These are phyloP conservation scores for Poecilia velifera DNA, from an alignment of 2,797 vertebrate species.

Conservation along the genomic window DNA sequence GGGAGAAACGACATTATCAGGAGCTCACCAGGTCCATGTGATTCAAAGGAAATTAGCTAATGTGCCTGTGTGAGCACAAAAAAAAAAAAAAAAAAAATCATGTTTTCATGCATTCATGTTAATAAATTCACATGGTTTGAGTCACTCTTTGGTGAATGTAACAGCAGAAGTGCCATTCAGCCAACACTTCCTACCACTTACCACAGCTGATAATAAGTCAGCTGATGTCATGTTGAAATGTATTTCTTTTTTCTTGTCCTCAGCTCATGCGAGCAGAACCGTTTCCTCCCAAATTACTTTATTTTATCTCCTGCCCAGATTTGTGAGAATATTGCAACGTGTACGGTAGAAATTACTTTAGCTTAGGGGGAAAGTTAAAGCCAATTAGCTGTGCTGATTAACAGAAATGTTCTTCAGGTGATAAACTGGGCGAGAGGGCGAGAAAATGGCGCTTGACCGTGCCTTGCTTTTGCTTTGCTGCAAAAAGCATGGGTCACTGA, in stretches of 20 bases:
- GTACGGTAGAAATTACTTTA: constrained; percentile 29
- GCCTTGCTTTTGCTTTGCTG: constrained; percentile 60
- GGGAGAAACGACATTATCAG: constrained; percentile 62
- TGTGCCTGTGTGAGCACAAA: constrained; percentile 25
- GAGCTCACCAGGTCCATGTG: constrained; percentile 44
- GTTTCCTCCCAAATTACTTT: constrained; percentile 36
- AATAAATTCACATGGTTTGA: constrained; percentile 52
- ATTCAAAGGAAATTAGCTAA: constrained; percentile 46
- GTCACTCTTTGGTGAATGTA: constrained; percentile 58
- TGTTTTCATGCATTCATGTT: constrained; percentile 57
- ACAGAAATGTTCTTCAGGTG: constrained; percentile 16
- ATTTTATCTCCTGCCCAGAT: constrained; percentile 30
- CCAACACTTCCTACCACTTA: constrained; percentile 58
- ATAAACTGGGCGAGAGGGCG: constrained; percentile 26
- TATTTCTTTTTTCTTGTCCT: constrained; percentile 19
- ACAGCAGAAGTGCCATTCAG: constrained; percentile 61
- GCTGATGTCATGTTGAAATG: constrained; percentile 56
- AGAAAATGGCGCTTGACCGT: constrained; percentile 30
- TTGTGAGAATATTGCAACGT: constrained; percentile 12
- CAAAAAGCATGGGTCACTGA: constrained; percentile 70
- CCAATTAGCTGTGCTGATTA: constrained; percentile 21
- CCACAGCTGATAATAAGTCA: constrained; percentile 42
- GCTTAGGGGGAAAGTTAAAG: constrained; percentile 21
- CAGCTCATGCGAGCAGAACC: constrained; percentile 38
- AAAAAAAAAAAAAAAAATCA: constrained; percentile 33